phyloP scores from a whole-genome alignment of 2,113 vertebrate species.

The Nycticebus coucang region DNA sequence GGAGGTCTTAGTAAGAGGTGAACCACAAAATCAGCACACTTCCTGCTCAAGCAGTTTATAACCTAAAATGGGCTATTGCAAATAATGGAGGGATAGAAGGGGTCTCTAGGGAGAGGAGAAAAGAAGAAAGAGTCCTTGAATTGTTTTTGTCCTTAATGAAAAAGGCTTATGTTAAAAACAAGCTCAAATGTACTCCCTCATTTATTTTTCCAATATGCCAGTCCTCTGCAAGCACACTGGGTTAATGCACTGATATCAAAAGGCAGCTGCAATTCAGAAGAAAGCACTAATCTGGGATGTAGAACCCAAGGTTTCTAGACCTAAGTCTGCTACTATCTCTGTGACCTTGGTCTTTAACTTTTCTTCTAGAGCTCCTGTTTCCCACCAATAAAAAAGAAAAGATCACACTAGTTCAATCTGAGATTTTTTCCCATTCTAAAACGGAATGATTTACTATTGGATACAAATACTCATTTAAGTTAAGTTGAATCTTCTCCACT shows the following conservation, averaged over 20 bases:
- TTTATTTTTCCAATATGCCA: neutral
- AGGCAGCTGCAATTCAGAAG: neutral
- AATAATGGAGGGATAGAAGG: constrained; percentile 30
- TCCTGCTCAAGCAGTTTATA: constrained; percentile 32
- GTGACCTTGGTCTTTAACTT: neutral
- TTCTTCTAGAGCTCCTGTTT: neutral
- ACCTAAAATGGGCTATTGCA: constrained; percentile 53
- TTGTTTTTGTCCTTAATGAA: constrained; percentile 67
- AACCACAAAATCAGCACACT: constrained; percentile 61
- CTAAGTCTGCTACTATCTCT: neutral
- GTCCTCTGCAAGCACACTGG: neutral
- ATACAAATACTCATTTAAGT: neutral
- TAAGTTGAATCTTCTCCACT: neutral
- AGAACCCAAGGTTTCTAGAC: neutral
- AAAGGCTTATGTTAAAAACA: constrained; percentile 58
- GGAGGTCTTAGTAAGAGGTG: constrained; percentile 25
- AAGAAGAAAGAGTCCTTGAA: constrained; percentile 51
- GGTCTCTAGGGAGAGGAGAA: constrained; percentile 55
- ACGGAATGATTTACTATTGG: neutral
- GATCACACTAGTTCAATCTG: neutral
- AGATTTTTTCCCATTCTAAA: constrained; percentile 4
- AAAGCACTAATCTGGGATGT: neutral
- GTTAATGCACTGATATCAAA: neutral
- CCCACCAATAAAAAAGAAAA: constrained; percentile 46
- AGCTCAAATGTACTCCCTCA: neutral